Base-by-base conservation (phyloP, 2,888 invertebrate species). In the Lithodes maja region DNA sequence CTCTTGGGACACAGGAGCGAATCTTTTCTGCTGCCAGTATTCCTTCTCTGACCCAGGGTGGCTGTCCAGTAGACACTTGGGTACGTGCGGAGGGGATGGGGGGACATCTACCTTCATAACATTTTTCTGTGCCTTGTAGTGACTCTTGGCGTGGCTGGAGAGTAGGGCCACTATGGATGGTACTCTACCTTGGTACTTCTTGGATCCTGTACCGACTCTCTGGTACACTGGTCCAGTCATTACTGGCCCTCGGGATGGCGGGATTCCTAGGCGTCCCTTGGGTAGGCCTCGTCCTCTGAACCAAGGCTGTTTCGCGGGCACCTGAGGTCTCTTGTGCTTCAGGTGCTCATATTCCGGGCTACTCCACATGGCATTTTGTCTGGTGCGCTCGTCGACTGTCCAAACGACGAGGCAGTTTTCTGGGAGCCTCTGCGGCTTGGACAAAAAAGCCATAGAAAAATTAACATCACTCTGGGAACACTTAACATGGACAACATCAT, bases 351-450 rank as follows among this genome's bases (percentile, higher is more conserved):
- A 75, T 69, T 89, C 71, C 85, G 88, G 88, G 88, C 88, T 89
- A 89, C 88, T 85, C 88, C 88, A 89, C 88, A 89, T 89, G 79
- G 88, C 88, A 77, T 89, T 74, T 69, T 61, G 85, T 81, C 88
- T 80, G 71, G 81, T 80, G 81, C 81, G 80, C 49, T 89, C 88
- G 69, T 89, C 88, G 52, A 89, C 85, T 85, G 88, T 68, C 88
- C 88, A 89, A 81, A 89, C 88, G 74, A 74, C 81, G 33, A 85
- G 88, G 84, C 88, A 89, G 69, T 89, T 85, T 85, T 89, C 84
- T 54, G 80, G 84, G 81, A 89, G 74, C 17, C 85, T 75, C 85
- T 89, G 85, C 77, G 88, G 88, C 85, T 85, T 89, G 71, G 74
- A 78, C 77, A 89, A 55, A 68, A 89, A 81, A 68, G 85, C 88